Conservation (phyloP, 2,113 vertebrate genomes). For the Strix aluco region DNA sequence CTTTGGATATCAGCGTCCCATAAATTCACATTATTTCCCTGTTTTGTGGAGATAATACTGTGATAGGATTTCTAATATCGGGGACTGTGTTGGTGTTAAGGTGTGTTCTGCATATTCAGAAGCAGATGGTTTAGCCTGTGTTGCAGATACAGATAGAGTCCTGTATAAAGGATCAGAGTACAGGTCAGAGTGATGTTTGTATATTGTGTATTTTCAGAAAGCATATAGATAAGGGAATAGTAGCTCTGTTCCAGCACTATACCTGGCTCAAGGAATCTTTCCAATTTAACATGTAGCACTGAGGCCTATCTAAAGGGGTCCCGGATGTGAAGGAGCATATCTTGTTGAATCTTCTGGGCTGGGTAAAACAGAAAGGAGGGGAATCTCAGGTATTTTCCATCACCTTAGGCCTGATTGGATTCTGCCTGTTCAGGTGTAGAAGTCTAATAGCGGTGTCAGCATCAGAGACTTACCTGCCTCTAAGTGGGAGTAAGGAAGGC, state of each 20-base stretch:
- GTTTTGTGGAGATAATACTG: background rate
- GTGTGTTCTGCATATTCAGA: background rate
- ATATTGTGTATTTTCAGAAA: background rate
- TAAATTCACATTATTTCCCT: background rate
- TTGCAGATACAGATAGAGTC: background rate
- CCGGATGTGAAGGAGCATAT: background rate
- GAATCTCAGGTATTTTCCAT: background rate
- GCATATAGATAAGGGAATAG: background rate
- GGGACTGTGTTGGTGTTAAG: background rate
- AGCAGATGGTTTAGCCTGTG: background rate
- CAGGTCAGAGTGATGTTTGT: background rate
- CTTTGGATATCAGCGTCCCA: background rate
- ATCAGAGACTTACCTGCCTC: background rate
- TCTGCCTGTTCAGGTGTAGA: background rate
- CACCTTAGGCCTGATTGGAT: background rate
- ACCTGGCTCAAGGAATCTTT: background rate
- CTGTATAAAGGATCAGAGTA: background rate
- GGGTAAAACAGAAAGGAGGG: background rate
- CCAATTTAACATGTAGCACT: background rate
- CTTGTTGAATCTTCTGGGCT: background rate
- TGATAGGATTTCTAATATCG: background rate
- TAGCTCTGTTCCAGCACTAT: background rate
- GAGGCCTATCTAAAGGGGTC: background rate
- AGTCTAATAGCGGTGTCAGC: background rate
- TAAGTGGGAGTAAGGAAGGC: background rate